phyloP scores from a whole-genome alignment of 2,113 vertebrate genomes.

The Calyptomena viridis region DNA sequence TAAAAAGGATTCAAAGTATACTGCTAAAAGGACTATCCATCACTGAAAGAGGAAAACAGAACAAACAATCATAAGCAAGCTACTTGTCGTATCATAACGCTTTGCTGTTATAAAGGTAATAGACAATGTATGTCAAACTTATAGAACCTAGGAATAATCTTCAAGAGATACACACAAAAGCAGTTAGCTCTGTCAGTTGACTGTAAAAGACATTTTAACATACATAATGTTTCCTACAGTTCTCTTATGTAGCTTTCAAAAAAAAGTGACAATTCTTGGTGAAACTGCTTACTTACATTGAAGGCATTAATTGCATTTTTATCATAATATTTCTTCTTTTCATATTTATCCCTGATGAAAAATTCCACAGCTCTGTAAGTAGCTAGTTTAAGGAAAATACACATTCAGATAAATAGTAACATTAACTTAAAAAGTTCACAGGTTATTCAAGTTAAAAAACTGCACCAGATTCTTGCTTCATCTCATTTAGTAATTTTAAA shows the following conservation, averaged over 20 bases:
- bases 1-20: neutral
- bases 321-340: slow-evolving; percentile 96
- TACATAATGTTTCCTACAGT: neutral
- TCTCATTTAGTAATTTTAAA: neutral
- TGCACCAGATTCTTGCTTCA: neutral
- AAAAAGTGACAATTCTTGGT: neutral
- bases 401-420: neutral
- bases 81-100: neutral
- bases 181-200: neutral
- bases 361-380: slow-evolving; percentile 94
- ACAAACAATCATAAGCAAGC: neutral
- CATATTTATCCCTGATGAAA: slow-evolving; percentile 99
- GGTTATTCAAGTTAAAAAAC: neutral
- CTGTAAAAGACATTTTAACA: neutral
- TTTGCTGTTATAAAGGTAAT: neutral
- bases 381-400: slow-evolving; percentile 79
- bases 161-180: neutral
- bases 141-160: neutral
- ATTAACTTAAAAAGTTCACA: neutral
- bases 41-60: neutral
- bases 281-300: slow-evolving; percentile 82
- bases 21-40: neutral
- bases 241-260: neutral
- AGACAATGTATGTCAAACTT: neutral
- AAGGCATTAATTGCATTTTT: slow-evolving; percentile 82